Evolutionary conservation across 2,797 vertebrate genomes (phyloP), one percentile per base, ranked within the genome.

Genomic region (Acanthornis magna): DNA sequence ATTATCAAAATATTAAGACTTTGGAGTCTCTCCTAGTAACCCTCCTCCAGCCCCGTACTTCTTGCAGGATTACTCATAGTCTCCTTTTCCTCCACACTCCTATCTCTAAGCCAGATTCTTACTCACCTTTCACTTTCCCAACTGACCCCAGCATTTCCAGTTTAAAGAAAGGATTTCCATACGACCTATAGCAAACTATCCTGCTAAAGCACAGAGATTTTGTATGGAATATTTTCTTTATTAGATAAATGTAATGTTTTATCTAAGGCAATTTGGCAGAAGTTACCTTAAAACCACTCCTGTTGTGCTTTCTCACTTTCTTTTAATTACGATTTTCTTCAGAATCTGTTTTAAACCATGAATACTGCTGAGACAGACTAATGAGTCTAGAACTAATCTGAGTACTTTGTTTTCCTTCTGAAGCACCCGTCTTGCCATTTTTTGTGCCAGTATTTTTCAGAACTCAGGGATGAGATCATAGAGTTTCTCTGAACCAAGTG

Each of bases 1-100:
- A 94, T 94, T 93, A 92, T 82, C 83, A 92, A 96, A 96, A 95
- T 93, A 94, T 71, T 94, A 95, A 92, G 86, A 29, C 78, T 93
- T 86, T 95, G 92, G 92, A 96, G 94, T 82, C 45, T 93, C 4
- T 34, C 88, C 88, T 95, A 50, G 92, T 85, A 91, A 87, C 77
- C 48, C 92, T 77, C 58, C 58, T 96, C 55, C 90, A 92, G 92
- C 63, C 63, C 67, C 67, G 54, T 76, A 85, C 63, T 94, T 95
- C 88, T 91, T 87, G 63, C 61, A 91, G 83, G 77, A 88, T 96
- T 95, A 96, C 83, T 96, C 91, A 95, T 58, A 91, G 88, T 88
- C 86, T 96, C 88, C 88, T 94, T 95, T 94, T 85, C 65, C 82
- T 96, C 75, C 51, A 85, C 34, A 27, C n/a, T 94, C 38, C 65